These are phyloP conservation scores for Harpalus rufipes DNA, from an alignment of 2,888 invertebrate genomes.

Conservation along the genomic window DNA sequence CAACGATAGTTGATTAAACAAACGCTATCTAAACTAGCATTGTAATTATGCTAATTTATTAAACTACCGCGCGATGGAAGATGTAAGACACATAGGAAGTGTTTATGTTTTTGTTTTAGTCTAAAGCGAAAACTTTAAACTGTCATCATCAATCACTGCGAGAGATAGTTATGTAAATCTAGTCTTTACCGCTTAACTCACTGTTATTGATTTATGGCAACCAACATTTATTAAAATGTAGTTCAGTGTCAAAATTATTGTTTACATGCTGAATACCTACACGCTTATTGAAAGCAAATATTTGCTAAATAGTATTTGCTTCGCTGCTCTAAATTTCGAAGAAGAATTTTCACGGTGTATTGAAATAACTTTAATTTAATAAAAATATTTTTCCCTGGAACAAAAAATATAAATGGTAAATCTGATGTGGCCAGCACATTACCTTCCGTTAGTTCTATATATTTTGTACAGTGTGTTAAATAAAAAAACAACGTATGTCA, in stretches of 20 bases:
- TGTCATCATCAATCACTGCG: conserved; percentile 38
- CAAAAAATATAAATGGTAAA: neutral
- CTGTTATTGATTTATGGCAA: conserved; percentile 26
- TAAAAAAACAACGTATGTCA: too few relatives aligned
- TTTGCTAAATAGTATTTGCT: conserved; percentile 17
- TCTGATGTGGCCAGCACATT: too few relatives aligned
- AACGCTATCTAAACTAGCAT: conserved; percentile 1
- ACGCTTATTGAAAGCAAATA: conserved; percentile 38
- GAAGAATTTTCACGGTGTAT: neutral
- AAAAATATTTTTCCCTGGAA: neutral
- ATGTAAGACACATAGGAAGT: neutral
- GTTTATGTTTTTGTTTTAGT: conserved; percentile 23
- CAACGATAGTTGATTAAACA: neutral
- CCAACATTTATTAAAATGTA: conserved; percentile 43
- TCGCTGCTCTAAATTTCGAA: conserved; percentile 15
- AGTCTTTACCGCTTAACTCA: conserved; percentile 1
- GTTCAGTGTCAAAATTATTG: conserved; percentile 40
- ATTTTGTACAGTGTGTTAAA: too few relatives aligned
- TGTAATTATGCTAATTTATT: conserved; percentile 25
- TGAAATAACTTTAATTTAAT: neutral
- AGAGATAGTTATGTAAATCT: conserved; percentile 34
- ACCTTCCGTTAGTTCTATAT: too few relatives aligned
- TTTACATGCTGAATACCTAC: conserved; percentile 1
- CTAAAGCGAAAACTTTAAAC: conserved; percentile 22
- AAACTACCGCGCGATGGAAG: neutral